A percentile compares a stretch with the other conserved stretches of the same genome.
Conservation (phyloP, 1,140 invertebrate genomes). For the Platyura marginata region DNA sequence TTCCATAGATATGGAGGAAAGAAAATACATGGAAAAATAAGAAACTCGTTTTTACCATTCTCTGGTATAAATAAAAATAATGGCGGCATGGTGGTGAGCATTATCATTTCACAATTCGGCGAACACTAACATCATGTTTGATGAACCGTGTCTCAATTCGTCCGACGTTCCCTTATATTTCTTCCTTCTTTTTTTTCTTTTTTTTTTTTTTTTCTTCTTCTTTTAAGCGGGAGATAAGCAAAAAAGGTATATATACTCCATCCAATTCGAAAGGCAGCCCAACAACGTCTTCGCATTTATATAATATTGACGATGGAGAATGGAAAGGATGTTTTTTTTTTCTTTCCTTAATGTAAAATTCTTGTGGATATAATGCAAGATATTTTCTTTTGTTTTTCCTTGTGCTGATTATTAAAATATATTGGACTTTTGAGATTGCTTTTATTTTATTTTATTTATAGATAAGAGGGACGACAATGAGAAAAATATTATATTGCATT, state of each 20-base stretch:
- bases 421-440: slow-evolving; percentile 1
- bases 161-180: slow-evolving; percentile 1
- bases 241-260: too few species aligned
- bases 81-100: slow-evolving; percentile 2
- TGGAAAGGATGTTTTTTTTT: neutral
- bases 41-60: neutral
- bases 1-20: neutral
- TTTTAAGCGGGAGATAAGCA: neutral
- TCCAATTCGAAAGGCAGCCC: too few species aligned
- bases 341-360: neutral
- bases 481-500: too few species aligned
- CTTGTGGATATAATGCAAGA: neutral
- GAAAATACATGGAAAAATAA: neutral
- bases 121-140: slow-evolving; percentile 2
- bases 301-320: neutral
- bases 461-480: too few species aligned
- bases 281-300: too few species aligned
- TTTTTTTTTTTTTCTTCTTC: neutral
- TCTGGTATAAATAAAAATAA: slow-evolving; percentile 1
- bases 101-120: slow-evolving; percentile 3
- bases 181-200: neutral
- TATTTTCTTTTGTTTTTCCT: neutral
- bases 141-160: slow-evolving; percentile 2
- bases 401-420: neutral
- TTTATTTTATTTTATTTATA: too few species aligned